These are phyloP conservation scores for Caranx melampygus DNA, from an alignment of 2,113 vertebrate species.

Conservation along the genomic window DNA sequence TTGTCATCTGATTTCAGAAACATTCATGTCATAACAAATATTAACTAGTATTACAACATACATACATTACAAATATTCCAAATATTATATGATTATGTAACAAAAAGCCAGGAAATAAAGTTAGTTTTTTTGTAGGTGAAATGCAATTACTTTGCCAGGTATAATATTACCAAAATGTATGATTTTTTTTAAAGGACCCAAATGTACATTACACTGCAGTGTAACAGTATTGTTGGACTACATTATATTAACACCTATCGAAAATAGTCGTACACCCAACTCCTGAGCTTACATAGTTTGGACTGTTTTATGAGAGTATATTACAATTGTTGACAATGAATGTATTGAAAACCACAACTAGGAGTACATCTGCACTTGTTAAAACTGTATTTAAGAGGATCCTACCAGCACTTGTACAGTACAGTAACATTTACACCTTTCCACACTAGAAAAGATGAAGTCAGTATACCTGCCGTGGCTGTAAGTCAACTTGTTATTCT, in stretches of 20 bases:
- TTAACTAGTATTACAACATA: too few relatives aligned
- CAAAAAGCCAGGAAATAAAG: too few relatives aligned
- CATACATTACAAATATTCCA: too few relatives aligned
- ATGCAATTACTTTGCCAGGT: not conserved
- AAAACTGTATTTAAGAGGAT: too few relatives aligned
- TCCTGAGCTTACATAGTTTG: not conserved
- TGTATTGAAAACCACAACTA: too few relatives aligned
- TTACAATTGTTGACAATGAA: not conserved
- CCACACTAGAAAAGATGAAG: not conserved
- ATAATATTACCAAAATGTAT: not conserved
- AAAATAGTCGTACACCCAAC: not conserved
- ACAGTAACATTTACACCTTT: too few relatives aligned
- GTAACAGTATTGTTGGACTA: not conserved
- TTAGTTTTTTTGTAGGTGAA: too few relatives aligned
- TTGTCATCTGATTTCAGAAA: not conserved
- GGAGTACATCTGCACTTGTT: too few relatives aligned
- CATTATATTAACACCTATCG: not conserved
- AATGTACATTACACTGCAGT: not conserved
- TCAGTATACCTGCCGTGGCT: slow-evolving; percentile 91
- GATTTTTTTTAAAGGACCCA: not conserved
- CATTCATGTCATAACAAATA: not conserved
- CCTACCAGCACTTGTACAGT: too few relatives aligned
- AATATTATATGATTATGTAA: too few relatives aligned
- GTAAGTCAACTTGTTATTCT: slow-evolving; percentile 98
- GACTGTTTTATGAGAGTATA: too few relatives aligned